Evolutionary conservation across 2,797 vertebrate genomes (phyloP).

Genomic region (Microctenopoma stevenorrisi): DNA sequence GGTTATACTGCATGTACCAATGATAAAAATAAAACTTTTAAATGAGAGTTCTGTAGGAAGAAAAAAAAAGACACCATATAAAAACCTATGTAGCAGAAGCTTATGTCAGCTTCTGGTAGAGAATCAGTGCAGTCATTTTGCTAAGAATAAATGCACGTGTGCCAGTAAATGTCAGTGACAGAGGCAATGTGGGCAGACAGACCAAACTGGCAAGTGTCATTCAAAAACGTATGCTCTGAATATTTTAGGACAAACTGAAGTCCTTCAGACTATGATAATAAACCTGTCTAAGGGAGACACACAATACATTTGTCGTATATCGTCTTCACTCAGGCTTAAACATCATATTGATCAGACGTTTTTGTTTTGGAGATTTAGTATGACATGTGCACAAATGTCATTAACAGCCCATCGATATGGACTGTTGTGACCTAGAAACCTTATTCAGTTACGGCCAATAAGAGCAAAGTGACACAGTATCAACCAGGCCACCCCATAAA

Average conservation of each 20-base stretch:
- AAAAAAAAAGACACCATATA: conserved; percentile 32
- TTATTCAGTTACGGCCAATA: conserved; percentile 47
- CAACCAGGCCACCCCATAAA: conserved; percentile 14
- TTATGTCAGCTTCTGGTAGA: conserved; percentile 7
- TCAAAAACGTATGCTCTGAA: not conserved
- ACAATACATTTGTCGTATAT: not conserved
- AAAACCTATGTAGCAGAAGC: conserved; percentile 37
- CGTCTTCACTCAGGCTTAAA: not conserved
- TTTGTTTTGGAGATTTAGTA: conserved; percentile 34
- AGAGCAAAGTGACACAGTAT: conserved; percentile 33
- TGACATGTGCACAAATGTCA: conserved; percentile 41
- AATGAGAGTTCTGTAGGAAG: too few relatives aligned
- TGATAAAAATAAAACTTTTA: not conserved
- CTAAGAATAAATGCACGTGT: conserved; percentile 12
- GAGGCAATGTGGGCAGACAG: conserved; percentile 22
- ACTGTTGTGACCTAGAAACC: conserved; percentile 70
- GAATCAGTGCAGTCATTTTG: conserved; percentile 16
- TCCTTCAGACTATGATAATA: not conserved
- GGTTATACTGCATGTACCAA: not conserved
- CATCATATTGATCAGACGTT: conserved; percentile 22
- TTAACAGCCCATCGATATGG: conserved; percentile 61
- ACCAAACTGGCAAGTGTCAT: not conserved
- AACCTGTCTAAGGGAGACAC: conserved; percentile 13
- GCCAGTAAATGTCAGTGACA: conserved; percentile 27
- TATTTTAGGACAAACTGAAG: too few relatives aligned